Evolutionary conservation across 1,140 invertebrate species (phyloP), one percentile per base, ranked within the genome.

Genomic region (Phocides pigmalion): DNA sequence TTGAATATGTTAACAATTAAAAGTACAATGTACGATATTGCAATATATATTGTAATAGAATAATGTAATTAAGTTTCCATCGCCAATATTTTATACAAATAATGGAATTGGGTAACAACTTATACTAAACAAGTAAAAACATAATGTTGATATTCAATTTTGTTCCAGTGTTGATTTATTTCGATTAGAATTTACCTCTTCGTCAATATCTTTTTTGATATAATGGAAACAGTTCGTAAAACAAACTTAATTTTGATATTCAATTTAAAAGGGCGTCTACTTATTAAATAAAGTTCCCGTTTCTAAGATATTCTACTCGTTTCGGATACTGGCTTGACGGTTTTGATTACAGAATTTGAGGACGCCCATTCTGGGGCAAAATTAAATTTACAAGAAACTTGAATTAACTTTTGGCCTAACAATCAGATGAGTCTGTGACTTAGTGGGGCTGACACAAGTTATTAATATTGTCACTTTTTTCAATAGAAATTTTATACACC

Each of bases 241-340:
- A 20, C 32, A 62, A 62, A 50, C 46, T 62, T 62, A 28, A 49
- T 49, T 39, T 47, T 49, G 47, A 62, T 62, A 62, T 49, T 62
- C 44, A 62, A 62, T 62, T 62, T 62, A 50, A 62, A 49, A 50
- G 58, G 58, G 35, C 58, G 58, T 49, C 47, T 61, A 49, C 58
- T 61, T 61, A 47, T 61, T 49, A 39, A 61, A 61, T 61, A 61
- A 61, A 61, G 49, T 61, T 61, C 28, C 28, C 58, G 17, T 37
- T 61, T 39, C 58, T 16, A 61, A 49, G 44, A 49, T 61, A 61
- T 39, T 61, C 16, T 8, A 11, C 39, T 59, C 54, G 42, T 59
- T 25, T 32, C 44, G 28, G 44, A 47, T 37, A 61, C 58, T 6
- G 41, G 56, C 56, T 46, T 37, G 35, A 59, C 35, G 35, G 35